Evolutionary conservation across 2,113 vertebrate genomes (phyloP).

Genomic region (Apus apus): DNA sequence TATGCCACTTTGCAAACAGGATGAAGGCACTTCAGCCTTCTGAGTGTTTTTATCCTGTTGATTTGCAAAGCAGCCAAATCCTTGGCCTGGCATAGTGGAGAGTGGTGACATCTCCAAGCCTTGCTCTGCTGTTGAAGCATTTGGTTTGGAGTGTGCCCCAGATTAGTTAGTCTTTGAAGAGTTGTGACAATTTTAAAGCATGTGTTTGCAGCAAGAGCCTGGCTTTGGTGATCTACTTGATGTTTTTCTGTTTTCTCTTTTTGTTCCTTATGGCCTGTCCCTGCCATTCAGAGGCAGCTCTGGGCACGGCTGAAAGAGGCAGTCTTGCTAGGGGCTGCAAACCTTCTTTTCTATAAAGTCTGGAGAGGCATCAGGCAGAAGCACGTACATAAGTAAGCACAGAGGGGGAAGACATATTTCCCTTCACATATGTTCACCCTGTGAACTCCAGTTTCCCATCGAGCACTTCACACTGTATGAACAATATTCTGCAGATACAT

Average conservation of each 20-base stretch:
- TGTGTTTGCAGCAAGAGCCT: neutral
- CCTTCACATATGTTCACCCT: neutral
- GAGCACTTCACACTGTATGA: neutral
- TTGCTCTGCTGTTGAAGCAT: neutral
- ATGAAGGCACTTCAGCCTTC: conserved; percentile 31
- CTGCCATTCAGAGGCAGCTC: neutral
- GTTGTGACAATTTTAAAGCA: neutral
- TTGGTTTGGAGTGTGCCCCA: neutral
- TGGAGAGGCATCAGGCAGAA: neutral
- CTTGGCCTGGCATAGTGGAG: accelerated
- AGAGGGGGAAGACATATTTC: neutral
- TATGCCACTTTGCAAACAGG: neutral
- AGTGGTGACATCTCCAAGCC: neutral
- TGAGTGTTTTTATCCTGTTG: conserved; percentile 16
- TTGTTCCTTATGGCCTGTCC: neutral
- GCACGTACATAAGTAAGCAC: neutral
- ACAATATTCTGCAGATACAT: neutral
- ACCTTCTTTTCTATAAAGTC: neutral
- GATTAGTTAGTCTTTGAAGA: neutral
- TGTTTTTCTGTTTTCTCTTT: neutral
- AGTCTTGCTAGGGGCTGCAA: neutral
- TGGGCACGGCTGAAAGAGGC: neutral
- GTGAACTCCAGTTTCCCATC: neutral
- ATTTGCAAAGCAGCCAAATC: neutral
- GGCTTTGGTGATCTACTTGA: neutral